phyloP scores from a whole-genome alignment of 2,113 vertebrate genomes.

The Cnemophilus loriae region DNA sequence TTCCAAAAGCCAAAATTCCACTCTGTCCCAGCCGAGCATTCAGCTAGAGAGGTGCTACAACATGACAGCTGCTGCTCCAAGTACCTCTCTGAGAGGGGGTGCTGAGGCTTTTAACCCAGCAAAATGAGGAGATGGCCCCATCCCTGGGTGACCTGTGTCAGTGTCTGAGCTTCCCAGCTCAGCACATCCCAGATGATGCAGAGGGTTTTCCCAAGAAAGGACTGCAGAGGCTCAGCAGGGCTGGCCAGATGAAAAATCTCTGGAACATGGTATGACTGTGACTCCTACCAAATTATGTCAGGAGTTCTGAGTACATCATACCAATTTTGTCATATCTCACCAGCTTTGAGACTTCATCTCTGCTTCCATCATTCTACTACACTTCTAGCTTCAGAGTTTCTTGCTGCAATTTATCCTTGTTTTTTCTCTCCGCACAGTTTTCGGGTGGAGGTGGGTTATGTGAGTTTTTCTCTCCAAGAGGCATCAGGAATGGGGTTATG shows the following conservation, averaged over 20 bases:
- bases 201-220: background rate
- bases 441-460: accelerated
- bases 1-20: background rate
- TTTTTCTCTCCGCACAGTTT: background rate
- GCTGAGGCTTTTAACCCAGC: slow-evolving; percentile 39
- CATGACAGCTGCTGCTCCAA: background rate
- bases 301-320: background rate
- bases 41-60: background rate
- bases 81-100: background rate
- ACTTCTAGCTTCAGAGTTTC: background rate
- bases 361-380: background rate
- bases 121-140: background rate
- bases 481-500: background rate
- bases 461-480: background rate
- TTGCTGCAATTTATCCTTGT: background rate
- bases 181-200: slow-evolving; percentile 12
- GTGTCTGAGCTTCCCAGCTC: slow-evolving; percentile 42
- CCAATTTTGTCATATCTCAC: background rate
- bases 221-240: background rate
- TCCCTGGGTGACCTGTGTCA: background rate
- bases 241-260: background rate
- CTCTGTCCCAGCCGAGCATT: background rate
- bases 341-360: background rate
- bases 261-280: background rate
- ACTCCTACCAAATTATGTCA: background rate